Conservation (phyloP, 2,113 vertebrate genomes). For the Otolemur garnettii region DNA sequence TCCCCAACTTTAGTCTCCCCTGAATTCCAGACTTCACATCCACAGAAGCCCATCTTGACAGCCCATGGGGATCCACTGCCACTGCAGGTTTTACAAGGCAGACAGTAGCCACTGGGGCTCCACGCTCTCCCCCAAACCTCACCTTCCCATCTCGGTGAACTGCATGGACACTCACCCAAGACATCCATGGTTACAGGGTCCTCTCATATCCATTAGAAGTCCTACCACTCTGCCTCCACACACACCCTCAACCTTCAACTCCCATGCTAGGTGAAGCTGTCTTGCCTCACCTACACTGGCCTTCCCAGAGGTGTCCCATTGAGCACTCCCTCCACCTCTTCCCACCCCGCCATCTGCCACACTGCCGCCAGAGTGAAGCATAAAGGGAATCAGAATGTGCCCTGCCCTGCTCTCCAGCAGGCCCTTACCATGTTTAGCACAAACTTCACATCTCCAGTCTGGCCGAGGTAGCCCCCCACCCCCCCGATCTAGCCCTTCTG, state of each 20-base stretch:
- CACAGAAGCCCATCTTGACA: background rate
- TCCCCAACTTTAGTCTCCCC: background rate
- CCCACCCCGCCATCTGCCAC: background rate
- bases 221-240: background rate
- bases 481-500: background rate
- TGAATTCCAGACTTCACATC: background rate
- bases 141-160: background rate
- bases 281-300: background rate
- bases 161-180: background rate
- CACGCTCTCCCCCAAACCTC: background rate
- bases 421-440: background rate
- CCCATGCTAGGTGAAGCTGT: background rate
- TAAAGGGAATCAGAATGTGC: background rate
- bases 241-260: background rate
- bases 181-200: no score
- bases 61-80: background rate
- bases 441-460: background rate
- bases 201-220: background rate
- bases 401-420: background rate
- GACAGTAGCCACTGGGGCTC: no score
- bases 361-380: background rate
- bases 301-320: background rate
- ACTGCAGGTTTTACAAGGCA: background rate
- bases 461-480: background rate
- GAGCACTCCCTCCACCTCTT: background rate